Evolutionary conservation across 2,888 invertebrate species (phyloP), one percentile per base, ranked within the genome.

Genomic region (Perithous albicinctus): DNA sequence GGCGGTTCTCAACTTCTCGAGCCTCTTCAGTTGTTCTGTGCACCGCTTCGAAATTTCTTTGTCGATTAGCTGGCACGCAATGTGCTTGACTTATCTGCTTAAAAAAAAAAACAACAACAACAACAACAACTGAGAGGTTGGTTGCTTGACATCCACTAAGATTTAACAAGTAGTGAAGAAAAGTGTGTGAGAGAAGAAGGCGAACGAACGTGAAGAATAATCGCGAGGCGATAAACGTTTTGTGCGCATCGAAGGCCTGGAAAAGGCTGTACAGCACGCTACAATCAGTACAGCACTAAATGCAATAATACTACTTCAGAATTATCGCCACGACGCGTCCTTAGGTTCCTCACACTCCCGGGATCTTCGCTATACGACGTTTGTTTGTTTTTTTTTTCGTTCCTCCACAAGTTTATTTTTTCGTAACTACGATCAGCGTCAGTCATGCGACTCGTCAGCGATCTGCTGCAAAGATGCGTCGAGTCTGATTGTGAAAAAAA

Each of bases 1-100:
- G 12, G 59, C 74, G 79, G 69, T 79, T 74, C 69, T 79, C 79
- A 79, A 69, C 79, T 32, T 59, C 15, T 32, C 18, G 35, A 32
- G 15, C 18, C 2, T 32, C 32, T 4, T 1, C 1, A 12, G 23
- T 4, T 43, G 43, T 6, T 43, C 43, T 4, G 54, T 10, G 26
- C 26, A 8, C 26, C 23, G 26, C 54, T n/a, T 18, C 5, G 4
- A 15, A 32, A 15, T 32, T 32, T 18, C n/a, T 18, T 59, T 35
- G 8, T 15, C 59, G 32, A n/a, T 26, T 59, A 15, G 7, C 35
- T 56, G 26, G 29, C 56, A 18, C 15, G 59, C 59, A 6, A 59
- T 18, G 1, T 29, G 59, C 29, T 18, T 32, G 18, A 29, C 15
- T 56, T 15, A 29, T 23, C n/a, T 15, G 29, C 15, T 54, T 7